Base-by-base conservation (phyloP, 92 coral and sea anemone species). In the Metridium senile region DNA sequence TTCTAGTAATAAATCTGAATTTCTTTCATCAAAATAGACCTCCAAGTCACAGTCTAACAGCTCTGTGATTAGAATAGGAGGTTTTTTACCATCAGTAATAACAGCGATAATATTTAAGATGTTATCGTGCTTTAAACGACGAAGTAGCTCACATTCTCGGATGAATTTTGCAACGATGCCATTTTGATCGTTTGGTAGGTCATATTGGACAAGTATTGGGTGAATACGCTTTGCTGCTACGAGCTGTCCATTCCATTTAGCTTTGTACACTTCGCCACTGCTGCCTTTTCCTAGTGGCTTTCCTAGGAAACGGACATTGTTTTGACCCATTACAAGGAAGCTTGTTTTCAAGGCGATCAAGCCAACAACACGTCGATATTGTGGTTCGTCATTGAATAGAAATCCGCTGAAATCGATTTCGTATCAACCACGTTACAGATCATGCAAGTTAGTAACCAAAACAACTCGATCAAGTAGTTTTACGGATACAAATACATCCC, bases 141-240 rank as follows among this genome's bases (percentile, higher is more conserved):
- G 68, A 23, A 82, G 65, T 11, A 62, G 62, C 39, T 86, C 74
- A 34, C 85, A 47, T 62, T 82, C 87, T 29, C 66, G 69, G 45
- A 69, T 28, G 58, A 86, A 63, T 72, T 52, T 74, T 16, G 76
- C 77, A 10, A 66, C 62, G 2, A 66, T 65, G 66, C 62, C 80
- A 57, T 23, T 52, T 28, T 49, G 7, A 26, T 59, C 22, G 29
- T 22, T 23, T 22, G 66, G 31, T 7, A 65, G 69, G 21, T 72
- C 72, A 61, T 11, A 33, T 0, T 57, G 62, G 47, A 82, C 80
- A 26, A 76, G 81, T 9, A 65, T 45, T 1, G 79, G 82, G 28
- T 86, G 79, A 32, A 86, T 62, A 47, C 81, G 81, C 71, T 71
- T 82, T 0, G 91, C 91, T 26, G 87, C 91, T 13, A 86, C 91